Base-by-base conservation (phyloP, 2,888 invertebrate genomes). In the Chrysopilus asiliformis region DNA sequence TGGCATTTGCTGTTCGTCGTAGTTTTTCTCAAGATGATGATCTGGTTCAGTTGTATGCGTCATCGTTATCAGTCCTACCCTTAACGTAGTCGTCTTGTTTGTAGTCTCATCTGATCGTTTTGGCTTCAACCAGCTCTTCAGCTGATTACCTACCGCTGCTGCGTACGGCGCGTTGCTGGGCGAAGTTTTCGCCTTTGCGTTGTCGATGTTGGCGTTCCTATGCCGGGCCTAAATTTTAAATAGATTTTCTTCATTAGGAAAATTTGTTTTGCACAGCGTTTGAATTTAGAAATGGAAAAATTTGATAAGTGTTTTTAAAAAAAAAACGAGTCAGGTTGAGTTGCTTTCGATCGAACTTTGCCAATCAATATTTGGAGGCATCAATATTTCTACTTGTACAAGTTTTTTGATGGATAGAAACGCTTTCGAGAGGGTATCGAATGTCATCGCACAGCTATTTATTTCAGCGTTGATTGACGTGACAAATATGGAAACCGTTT, bases 141-240 rank as follows among this genome's bases (percentile, higher is more conserved):
- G 37, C 40, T 39, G 44, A 42, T 42, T 48, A 50, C 44, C 56
- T 62, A 62, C 54, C 61, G 60, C 40, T 56, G 61, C 45, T 57
- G 55, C 39, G 50, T 46, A 36, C 62, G 56, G 38, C 59, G 54
- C 41, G 46, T 48, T 8, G 53, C 47, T 22, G 53, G 41, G 27
- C 60, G 55, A 33, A 56, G 53, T 44, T 60, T 62, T 42, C 61
- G 51, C 41, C 62, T 56, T 37, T 50, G 50, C 32, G 20, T 33
- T 32, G 44, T 20, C 27, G 35, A 13, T 35, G 36, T 38, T 38
- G 51, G 49, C 20, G 52, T 49, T 32, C 50, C 45, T 32, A n/a
- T n/a, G n/a, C 48, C 48, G 15, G 52, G 46, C 24, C 52, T 52
- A 41, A 58, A 55, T 41, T 54, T 49, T 39, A 58, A n/a, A n/a